Conservation (phyloP, 2,113 vertebrate species). For the Meles meles region DNA sequence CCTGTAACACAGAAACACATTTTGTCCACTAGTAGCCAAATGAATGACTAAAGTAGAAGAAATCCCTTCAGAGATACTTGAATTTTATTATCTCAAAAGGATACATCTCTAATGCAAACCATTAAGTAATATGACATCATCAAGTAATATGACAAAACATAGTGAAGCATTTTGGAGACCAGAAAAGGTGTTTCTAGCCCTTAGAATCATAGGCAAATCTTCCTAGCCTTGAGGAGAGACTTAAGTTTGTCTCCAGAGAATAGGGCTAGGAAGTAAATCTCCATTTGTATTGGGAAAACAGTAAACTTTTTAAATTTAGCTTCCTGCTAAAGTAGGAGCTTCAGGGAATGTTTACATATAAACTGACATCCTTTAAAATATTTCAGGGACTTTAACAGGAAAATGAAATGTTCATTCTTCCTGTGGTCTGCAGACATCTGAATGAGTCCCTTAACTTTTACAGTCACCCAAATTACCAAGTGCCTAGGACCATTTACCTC, state of each 20-base stretch:
- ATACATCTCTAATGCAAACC: neutral
- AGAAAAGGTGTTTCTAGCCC: conserved; percentile 2
- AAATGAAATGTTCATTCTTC: neutral
- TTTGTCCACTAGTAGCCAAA: conserved; percentile 33
- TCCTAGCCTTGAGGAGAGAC: neutral
- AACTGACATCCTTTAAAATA: conserved; percentile 2
- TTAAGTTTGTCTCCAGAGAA: conserved; percentile 14
- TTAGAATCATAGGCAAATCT: conserved; percentile 6
- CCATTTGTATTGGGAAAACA: neutral
- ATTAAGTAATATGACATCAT: conserved; percentile 33
- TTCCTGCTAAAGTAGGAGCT: neutral
- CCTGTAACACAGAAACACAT: neutral
- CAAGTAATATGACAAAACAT: conserved; percentile 13
- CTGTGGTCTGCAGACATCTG: neutral
- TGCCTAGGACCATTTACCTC: neutral
- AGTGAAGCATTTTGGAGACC: neutral
- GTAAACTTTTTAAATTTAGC: conserved; percentile 7
- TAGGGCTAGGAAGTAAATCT: conserved; percentile 9
- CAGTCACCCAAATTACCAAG: neutral
- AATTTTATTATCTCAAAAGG: neutral
- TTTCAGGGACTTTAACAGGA: neutral
- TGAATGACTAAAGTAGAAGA: neutral
- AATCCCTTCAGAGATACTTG: neutral
- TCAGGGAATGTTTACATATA: neutral
- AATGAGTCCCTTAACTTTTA: neutral